Base-by-base conservation (phyloP, 2,113 vertebrate genomes). In the Eudyptes chrysolophus region DNA sequence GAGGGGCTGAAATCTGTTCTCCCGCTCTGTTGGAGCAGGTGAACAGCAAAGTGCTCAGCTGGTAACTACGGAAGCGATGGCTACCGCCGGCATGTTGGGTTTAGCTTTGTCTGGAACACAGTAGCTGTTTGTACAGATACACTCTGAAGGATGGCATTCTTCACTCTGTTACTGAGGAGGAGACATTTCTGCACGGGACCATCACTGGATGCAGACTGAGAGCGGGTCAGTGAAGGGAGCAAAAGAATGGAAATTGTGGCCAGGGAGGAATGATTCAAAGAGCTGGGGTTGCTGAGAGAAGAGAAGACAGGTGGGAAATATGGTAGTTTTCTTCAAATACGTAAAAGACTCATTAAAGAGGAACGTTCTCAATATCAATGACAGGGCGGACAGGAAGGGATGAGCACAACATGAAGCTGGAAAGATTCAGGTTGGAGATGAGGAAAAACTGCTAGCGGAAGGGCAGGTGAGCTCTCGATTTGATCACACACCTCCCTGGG, bases 121-220 rank as follows among this genome's bases (percentile, higher is more conserved):
- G 1, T 4, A 24, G 66, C 70, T 38, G 42, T 15, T 34, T 0
- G 15, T 10, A 27, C 65, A 79, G 91, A 52, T 14, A 3, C 42
- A 0, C 16, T 38, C 54, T 3, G 30, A 0, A 38, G 49, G 75
- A 29, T 4, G 24, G 8, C 5, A 0, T 36, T 84, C 81, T 69
- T 68, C 75, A 5, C 72, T 71, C 22, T 32, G 38, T 21, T 36
- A 40, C 40, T 20, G 69, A 42, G 52, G 64, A 55, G 68, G 61
- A 42, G 25, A 34, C 51, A 5, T 3, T 57, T n/a, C 65, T 8
- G 49, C 27, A 40, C 1, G 3, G 74, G 36, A 10, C 16, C 62
- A 0, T 9, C 49, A 6, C 66, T 44, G 48, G 72, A 13, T 13
- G 17, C 54, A 61, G 15, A 2, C 30, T 61, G 84, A 55, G 84